Base-by-base conservation (phyloP, 2,797 vertebrate species). In the Vespertilio murinus region DNA sequence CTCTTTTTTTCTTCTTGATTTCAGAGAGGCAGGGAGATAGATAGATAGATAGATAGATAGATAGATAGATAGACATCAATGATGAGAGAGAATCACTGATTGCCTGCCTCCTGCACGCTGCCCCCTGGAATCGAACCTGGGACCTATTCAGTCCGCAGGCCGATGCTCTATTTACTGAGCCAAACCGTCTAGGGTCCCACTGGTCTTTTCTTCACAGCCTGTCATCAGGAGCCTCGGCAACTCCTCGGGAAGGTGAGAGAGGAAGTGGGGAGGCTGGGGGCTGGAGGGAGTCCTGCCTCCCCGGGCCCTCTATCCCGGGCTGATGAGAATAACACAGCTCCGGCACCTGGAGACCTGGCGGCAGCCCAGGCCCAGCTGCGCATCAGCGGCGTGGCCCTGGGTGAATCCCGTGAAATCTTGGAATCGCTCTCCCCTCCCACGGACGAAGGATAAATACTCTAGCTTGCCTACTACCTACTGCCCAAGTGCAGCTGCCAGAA, bases 171-270 rank as follows among this genome's bases (percentile, higher is more conserved):
- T 59, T 0, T 23, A 28, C 56, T 14, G 59, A 61, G 25, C 59
- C 59, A 61, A 61, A 30, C 59, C 1, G 12, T 61, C 28, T 13
- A 61, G 59, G 56, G 28, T 80, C 77, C 65, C 49, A 28, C 4
- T 59, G 71, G 69, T n/a, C 87, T 81, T 96, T 92, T 40, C 56
- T 74, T 87, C n/a, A 30, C 25, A 85, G 92, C 45, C 81, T 69
- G 28, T 78, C 88, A 59, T 90, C 73, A 82, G 87, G 45, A 85
- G 33, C 40, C 91, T 69, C 38, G 71, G 61, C 78, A 92, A 40
- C 40, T 88, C 25, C 54, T 69, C 75, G 74, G 80, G 93, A 90
- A 96, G 96, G 84, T 88, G 95, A 88, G 78, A 92, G 74, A 88
- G 84, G 93, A 95, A 86, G 82, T 20, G 64, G 81, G 93, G 81